Evolutionary conservation across 2,797 vertebrate species (phyloP).

Genomic region (Triplophysa yarkandensis): DNA sequence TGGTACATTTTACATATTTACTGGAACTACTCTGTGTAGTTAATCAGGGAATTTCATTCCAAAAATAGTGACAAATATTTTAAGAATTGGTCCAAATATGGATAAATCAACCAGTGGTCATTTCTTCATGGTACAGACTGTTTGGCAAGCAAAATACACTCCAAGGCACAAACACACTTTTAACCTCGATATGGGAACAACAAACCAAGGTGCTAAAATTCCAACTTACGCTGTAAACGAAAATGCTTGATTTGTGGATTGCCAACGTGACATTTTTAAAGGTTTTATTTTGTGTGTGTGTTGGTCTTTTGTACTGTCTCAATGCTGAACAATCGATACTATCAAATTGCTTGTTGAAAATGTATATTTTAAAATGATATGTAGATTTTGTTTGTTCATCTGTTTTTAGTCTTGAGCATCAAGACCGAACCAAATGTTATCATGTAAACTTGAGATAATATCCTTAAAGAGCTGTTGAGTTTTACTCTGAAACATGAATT

Average conservation of each 20-base stretch:
- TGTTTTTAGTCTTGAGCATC: conserved; percentile 60
- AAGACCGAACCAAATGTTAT: conserved; percentile 67
- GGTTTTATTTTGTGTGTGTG: conserved; percentile 61
- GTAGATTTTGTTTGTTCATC: conserved; percentile 67
- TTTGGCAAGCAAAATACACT: conserved; percentile 37
- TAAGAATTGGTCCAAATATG: too few relatives aligned
- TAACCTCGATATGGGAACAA: conserved; percentile 61
- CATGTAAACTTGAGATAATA: conserved; percentile 63
- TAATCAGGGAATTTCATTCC: conserved; percentile 20
- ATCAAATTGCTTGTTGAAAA: conserved; percentile 78
- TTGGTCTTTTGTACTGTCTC: conserved; percentile 76
- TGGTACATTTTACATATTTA: conserved; percentile 21
- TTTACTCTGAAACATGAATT: conserved; percentile 51
- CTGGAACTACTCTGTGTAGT: conserved; percentile 11
- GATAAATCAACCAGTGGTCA: too few relatives aligned
- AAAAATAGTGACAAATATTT: background rate
- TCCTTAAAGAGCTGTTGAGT: conserved; percentile 65
- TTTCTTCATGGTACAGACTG: conserved; percentile 59
- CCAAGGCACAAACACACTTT: conserved; percentile 61
- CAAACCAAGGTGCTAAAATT: conserved; percentile 77
- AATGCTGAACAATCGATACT: conserved; percentile 78
- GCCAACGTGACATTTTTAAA: conserved; percentile 67
- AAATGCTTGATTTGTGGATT: conserved; percentile 74
- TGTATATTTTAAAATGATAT: conserved; percentile 85
- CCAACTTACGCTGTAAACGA: conserved; percentile 70